Base-by-base conservation (phyloP, 2,113 vertebrate genomes). In the Myocastor coypus region DNA sequence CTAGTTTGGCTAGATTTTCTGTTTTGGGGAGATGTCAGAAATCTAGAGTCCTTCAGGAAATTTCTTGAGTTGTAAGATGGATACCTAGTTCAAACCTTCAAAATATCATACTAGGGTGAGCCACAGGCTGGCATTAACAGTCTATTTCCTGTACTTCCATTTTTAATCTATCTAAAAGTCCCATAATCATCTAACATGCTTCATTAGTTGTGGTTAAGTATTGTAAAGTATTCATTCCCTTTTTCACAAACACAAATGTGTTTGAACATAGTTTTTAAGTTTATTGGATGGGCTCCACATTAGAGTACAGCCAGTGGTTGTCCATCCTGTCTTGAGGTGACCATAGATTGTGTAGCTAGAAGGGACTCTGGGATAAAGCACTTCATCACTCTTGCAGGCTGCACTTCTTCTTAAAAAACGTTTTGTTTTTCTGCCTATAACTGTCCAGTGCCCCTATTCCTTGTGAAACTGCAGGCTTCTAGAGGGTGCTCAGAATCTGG, bases 31-130 rank as follows among this genome's bases (percentile, higher is more conserved):
- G 71, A 84, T 40, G 20, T 86, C 57, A 91, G 57, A 84, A 78
- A 85, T 87, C 81, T 81, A 85, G 85, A 89, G 20, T 61, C 57
- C 55, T 73, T 3, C 66, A 40, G 52, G 50, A 86, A 86, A 93
- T 30, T 32, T 92, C 46, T 84, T 87, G 50, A 91, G 81, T 93
- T 93, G 68, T 91, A 91, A 91, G 2, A 14, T n/a, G 68, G 30
- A 12, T 64, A 69, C 61, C 46, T 61, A 85, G 85, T 82, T 88
- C 14, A 78, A 30, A 77, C 7, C 77, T 96, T 75, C 3, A 42
- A 66, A 89, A 75, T 20, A 87, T 55, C 22, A 63, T 78, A n/a
- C 22, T 19, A 14, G 22, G 34, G 40, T 83, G 66, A 26, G n/a
- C 22, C 24, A 63, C 5, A 7, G 22, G 24, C 75, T 30, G 24